Conservation (phyloP, 1,140 invertebrate species). For the Aphelinus certus region DNA sequence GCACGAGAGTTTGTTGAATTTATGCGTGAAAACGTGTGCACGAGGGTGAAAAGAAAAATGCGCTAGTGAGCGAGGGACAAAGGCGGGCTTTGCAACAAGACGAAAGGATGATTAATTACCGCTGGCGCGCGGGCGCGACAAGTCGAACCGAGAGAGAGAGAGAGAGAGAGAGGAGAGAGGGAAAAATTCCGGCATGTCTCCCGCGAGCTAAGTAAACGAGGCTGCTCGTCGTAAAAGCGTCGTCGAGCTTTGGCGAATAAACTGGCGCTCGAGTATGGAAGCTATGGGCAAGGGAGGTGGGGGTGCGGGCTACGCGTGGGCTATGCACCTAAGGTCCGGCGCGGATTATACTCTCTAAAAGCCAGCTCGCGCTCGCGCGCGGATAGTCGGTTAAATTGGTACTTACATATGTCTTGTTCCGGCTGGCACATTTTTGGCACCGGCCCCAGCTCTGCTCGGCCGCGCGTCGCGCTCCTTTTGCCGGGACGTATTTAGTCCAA, state of each 20-base stretch:
- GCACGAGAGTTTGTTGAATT: too few species aligned
- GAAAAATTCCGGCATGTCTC: too few species aligned
- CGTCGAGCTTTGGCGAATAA: too few species aligned
- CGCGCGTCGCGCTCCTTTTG: conserved; percentile 34
- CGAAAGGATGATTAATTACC: too few species aligned
- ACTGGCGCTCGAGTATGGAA: background rate
- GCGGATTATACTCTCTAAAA: conserved; percentile 51
- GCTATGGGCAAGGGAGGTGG: conserved; percentile 25
- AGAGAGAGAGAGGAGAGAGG: background rate
- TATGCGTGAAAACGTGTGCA: too few species aligned
- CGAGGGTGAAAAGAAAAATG: too few species aligned
- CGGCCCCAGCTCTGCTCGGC: conserved; percentile 48
- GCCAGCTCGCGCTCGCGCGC: conserved; percentile 26
- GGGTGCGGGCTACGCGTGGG: conserved; percentile 16
- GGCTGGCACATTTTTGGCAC: conserved; percentile 64
- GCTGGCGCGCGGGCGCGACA: too few species aligned
- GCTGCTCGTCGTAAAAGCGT: background rate
- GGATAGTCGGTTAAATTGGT: conserved; percentile 60
- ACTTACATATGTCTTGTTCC: conserved; percentile 62
- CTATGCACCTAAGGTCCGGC: conserved; percentile 36
- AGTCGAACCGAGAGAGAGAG: too few species aligned
- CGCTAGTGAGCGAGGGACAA: too few species aligned
- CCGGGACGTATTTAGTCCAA: conserved; percentile 57
- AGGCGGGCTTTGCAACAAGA: too few species aligned
- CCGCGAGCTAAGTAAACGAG: background rate